These are phyloP conservation scores for Drosophila ezoana DNA, from an alignment of 2,888 invertebrate genomes.

Conservation along the genomic window DNA sequence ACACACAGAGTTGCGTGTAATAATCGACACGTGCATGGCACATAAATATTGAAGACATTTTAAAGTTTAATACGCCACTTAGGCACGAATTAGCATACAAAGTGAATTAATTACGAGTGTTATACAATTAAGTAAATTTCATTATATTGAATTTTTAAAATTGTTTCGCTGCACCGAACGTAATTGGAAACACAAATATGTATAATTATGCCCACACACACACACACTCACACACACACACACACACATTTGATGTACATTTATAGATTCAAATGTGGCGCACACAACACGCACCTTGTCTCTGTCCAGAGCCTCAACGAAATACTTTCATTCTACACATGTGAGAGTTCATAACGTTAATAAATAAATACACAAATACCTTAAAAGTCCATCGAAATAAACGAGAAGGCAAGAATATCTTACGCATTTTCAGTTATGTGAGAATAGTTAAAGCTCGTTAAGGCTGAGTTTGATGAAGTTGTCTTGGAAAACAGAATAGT, in stretches of 20 bases:
- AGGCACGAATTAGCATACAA: conserved; percentile 80
- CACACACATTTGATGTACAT: conserved; percentile 7
- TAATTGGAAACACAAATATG: conserved; percentile 78
- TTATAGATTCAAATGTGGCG: conserved; percentile 23
- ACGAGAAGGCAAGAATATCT: too few species aligned
- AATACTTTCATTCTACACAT: conserved; percentile 13
- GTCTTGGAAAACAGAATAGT: too few species aligned
- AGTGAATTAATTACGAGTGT: conserved; percentile 82
- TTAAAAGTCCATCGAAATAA: too few species aligned
- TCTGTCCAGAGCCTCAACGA: conserved; percentile 8
- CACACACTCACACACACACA: conserved; percentile 1
- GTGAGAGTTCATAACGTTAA: conserved; percentile 21
- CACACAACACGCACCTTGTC: conserved; percentile 42
- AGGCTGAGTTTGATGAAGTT: too few species aligned
- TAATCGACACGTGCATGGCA: conserved; percentile 75
- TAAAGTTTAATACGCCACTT: conserved; percentile 80
- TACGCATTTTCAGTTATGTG: too few species aligned
- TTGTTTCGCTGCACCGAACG: conserved; percentile 63
- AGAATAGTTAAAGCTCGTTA: too few species aligned
- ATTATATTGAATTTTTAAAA: conserved; percentile 82
- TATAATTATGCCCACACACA: conserved; percentile 61
- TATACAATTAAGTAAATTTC: conserved; percentile 83
- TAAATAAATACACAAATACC: neutral
- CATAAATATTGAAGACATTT: conserved; percentile 81
- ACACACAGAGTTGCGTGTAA: conserved; percentile 60